Evolutionary conservation across 1,140 invertebrate genomes (phyloP), one percentile per base, ranked within the genome.

Genomic region (Drosophila teissieri): DNA sequence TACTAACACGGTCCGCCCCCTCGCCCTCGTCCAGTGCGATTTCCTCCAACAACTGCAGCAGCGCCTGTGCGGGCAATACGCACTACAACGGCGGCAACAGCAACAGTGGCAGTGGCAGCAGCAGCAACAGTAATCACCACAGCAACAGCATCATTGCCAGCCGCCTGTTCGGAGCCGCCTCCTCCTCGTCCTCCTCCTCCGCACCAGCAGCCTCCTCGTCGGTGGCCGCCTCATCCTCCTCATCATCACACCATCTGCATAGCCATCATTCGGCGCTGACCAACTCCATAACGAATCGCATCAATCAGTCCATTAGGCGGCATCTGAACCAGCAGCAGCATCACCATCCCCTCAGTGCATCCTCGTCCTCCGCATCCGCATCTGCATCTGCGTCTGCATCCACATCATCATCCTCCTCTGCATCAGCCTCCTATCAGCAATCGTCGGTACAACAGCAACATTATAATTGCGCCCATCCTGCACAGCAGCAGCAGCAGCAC

Each of bases 211-310:
- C 69, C 46, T 46, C 64, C 44, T 60, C 68, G n/a, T 73, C 81
- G 34, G 39, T 55, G 14, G 68, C 39, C 15, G 48, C 48, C 60
- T 65, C 60, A 52, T 11, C 78, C 22, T 75, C 78, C 8, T 61
- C 78, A 0, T 70, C 83, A n/a, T 56, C 78, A 11, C 78, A 78
- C 46, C 83, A 89, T 73, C 84, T 88, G 68, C 81, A 91, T 78
- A 88, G 85, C 73, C 89, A 91, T 73, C 85, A 89, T 56, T 90
- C 90, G 75, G 90, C 90, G 48, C 54, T 91, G 58, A 91, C 90
- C 73, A 91, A 91, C 81, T 91, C 90, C 48, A 91, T 91, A 55
- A 91, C 90, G 36, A 90, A 91, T 80, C 90, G 90, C 70, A 91
- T 91, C 68, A 91, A 91, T 75, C 90, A 91, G 60, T 91, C 90